Evolutionary conservation across 2,888 invertebrate genomes (phyloP), one percentile per base, ranked within the genome.

Genomic region (Antheraea assamensis): DNA sequence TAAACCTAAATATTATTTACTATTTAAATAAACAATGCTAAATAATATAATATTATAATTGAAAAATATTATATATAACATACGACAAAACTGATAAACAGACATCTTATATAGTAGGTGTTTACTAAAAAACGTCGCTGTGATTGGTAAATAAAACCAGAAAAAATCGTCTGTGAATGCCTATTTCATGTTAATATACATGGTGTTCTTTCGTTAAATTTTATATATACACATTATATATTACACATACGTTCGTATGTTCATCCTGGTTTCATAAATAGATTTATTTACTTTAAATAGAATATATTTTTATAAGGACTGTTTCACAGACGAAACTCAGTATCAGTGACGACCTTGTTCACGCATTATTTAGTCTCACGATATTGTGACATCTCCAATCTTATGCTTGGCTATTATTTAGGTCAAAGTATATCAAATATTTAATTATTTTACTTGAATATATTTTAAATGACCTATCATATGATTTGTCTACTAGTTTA

Each of bases 321-420:
- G 15, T 13, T 17, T 5, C 15, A 64, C 27, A 30, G 30, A 30
- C 61, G 30, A 64, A 64, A 3, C 17, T 64, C 17, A 30, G 30
- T 64, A 64, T 64, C 61, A 64, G 30, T 64, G 61, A 10, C 61
- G 61, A 10, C 61, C 61, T 64, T 64, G 61, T 64, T 64, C 30
- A 64, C 61, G 61, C 1, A 64, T 64, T 64, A 27, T 64, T 64
- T 64, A 64, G 61, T 64, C 3, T 27, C 15, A 15, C 61, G 61
- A 64, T 30, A 64, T 64, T 64, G 61, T 64, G 27, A 30, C 61
- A 64, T 30, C 61, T 64, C 30, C 3, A 64, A 64, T 64, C 61
- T 64, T 17, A 30, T 64, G 61, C 30, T 17, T 64, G 30, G 3
- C 30, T 64, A 64, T 64, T 64, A 64, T 64, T 64, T 30, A 30